Conservation (phyloP, 2,888 invertebrate genomes). For the Morpho helenor region DNA sequence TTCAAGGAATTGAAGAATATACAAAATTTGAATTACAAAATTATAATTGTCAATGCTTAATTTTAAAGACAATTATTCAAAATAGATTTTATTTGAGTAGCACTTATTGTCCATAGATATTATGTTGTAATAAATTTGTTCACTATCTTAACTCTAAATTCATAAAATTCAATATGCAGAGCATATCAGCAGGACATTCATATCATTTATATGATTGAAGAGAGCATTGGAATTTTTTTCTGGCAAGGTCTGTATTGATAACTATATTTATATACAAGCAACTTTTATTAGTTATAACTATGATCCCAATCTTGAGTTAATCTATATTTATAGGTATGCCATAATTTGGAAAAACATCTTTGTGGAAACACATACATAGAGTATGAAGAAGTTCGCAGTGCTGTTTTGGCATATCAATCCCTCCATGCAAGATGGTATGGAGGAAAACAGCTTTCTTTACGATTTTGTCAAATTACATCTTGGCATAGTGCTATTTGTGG, state of each 20-base stretch:
- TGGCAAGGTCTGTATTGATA: neutral
- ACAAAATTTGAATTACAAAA: too few relatives aligned
- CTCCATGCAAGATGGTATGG: constrained; percentile 94
- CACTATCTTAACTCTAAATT: constrained; percentile 9
- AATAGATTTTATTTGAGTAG: too few relatives aligned
- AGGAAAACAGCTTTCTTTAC: constrained; percentile 88
- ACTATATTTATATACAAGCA: neutral
- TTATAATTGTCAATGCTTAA: too few relatives aligned
- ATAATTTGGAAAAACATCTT: constrained; percentile 91
- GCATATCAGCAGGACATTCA: neutral
- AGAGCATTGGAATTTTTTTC: constrained; percentile 1
- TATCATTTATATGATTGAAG: neutral
- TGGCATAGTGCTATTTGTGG: constrained; percentile 96
- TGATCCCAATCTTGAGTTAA: too few relatives aligned
- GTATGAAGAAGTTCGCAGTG: constrained; percentile 80
- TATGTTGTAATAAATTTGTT: too few relatives aligned
- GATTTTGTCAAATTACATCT: constrained; percentile 86
- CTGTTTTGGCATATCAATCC: constrained; percentile 85
- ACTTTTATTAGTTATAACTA: too few relatives aligned
- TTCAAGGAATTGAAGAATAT: too few relatives aligned
- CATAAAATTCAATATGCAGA: constrained; percentile 1
- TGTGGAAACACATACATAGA: constrained; percentile 95
- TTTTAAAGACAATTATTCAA: too few relatives aligned
- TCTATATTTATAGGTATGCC: constrained; percentile 75
- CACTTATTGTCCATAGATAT: too few relatives aligned